Evolutionary conservation across 1,140 invertebrate genomes (phyloP).

Genomic region (Drosophila dunni): DNA sequence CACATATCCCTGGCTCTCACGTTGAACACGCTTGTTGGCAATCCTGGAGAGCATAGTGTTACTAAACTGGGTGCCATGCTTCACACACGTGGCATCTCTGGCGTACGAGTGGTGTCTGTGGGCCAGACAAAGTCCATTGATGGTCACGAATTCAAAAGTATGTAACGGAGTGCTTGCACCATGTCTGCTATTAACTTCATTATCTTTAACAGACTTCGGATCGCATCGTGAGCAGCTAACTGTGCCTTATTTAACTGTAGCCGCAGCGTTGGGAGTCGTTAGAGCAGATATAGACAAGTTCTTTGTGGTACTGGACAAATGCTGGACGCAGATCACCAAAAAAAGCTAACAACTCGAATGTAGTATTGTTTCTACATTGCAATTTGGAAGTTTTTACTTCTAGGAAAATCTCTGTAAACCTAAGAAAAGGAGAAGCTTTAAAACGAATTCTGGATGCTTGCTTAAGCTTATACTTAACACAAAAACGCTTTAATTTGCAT

Average conservation of each 20-base stretch:
- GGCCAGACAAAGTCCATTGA: conserved; percentile 70
- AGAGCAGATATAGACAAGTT: conserved; percentile 78
- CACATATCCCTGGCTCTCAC: conserved; percentile 90
- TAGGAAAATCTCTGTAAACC: no score
- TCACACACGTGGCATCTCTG: conserved; percentile 80
- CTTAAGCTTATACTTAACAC: no score
- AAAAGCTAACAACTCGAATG: neutral
- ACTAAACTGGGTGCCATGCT: conserved; percentile 83
- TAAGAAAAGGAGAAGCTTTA: no score
- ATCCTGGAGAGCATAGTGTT: conserved; percentile 4
- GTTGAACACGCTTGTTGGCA: conserved; percentile 40
- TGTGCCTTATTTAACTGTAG: conserved; percentile 80
- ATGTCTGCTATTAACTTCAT: neutral
- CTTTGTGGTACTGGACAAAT: conserved; percentile 71
- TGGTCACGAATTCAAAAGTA: conserved; percentile 70
- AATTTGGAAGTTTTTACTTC: no score
- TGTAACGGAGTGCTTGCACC: conserved; percentile 1
- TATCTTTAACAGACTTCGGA: conserved; percentile 71
- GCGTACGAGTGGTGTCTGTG: conserved; percentile 73
- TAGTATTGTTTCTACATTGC: no score
- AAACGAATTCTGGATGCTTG: no score
- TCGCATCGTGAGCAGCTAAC: conserved; percentile 58
- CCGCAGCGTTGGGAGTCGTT: conserved; percentile 74
- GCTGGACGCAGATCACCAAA: conserved; percentile 53
- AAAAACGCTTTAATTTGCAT: no score